These are phyloP conservation scores for Nomada lathburiana DNA, from an alignment of 2,888 invertebrate species.

Conservation along the genomic window DNA sequence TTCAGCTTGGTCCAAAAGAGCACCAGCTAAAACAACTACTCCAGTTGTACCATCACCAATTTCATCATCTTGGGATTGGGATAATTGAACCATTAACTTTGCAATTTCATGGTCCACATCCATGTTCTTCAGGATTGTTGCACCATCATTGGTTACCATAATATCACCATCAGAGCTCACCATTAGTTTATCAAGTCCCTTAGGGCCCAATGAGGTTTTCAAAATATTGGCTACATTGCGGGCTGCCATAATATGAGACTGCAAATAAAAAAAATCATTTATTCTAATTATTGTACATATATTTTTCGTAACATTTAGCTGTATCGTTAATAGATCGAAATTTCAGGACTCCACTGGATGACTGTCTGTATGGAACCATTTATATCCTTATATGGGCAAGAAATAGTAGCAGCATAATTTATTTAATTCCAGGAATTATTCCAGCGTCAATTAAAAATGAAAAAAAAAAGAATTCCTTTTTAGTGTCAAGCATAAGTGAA, in stretches of 20 bases:
- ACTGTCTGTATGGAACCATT: neutral
- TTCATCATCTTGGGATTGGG: slow-evolving; percentile 99
- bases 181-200: slow-evolving; percentile 99
- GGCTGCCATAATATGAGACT: slow-evolving; percentile 99
- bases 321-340: neutral
- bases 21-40: slow-evolving; percentile 95
- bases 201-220: slow-evolving; percentile 97
- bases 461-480: neutral
- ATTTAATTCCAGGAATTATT: neutral
- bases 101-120: slow-evolving; percentile 99
- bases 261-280: slow-evolving; percentile 79
- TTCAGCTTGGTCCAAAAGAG: slow-evolving; percentile 97
- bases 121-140: slow-evolving; percentile 99
- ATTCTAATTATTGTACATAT: slow-evolving; percentile 39
- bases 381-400: slow-evolving; percentile 67
- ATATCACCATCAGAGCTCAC: slow-evolving; percentile 98
- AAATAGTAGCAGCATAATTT: neutral
- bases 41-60: slow-evolving; percentile 99
- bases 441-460: neutral
- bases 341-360: neutral
- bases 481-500: neutral
- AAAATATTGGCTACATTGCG: slow-evolving; percentile 95
- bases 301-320: neutral
- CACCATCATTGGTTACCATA: slow-evolving; percentile 99
- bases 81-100: slow-evolving; percentile 98